Base-by-base conservation (phyloP, 1,140 invertebrate species). In the Apolygus lucorum region DNA sequence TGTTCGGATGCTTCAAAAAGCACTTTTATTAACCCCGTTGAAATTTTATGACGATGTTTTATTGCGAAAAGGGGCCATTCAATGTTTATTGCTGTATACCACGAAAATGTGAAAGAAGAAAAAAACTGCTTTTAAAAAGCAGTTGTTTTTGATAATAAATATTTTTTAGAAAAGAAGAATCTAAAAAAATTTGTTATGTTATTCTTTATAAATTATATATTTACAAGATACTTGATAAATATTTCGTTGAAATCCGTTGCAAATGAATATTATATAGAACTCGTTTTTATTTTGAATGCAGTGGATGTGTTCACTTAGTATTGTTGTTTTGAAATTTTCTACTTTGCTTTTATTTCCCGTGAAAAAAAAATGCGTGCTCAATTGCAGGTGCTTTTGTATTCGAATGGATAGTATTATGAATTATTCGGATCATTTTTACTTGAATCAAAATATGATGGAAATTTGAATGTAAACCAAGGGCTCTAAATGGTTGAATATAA, bases 171-270 rank as follows among this genome's bases (percentile, higher is more conserved):
- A 59, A 59, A 59, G 22, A 24, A 59, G 54, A 59, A 17, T 59
- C 22, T 17, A 59, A 59, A 59, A 59, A 59, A 14, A 59, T 59
- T 59, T 8, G 54, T 59, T 59, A 59, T 59, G 54, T 59, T 59
- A 59, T 59, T 59, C 54, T 59, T 59, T 59, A 59, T 59, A 59
- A 59, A 59, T 59, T 59, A 59, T 59, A 59, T 59, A 59, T 17
- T 49, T 59, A 59, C 34, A 42, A 42, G 4, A 42, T 42, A 42
- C 34, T 8, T 42, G 34, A 42, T n/a, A n/a, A 42, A 8, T 42
- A 42, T 42, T 42, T 42, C 34, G 34, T 42, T 42, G 4, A 42
- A 42, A 42, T 42, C 34, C 17, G 34, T 42, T 42, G n/a, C n/a
- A n/a, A n/a, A 42, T 42, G 34, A 42, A 42, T 4, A 42, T 42